Percentiles rank a stretch among this genome's conserved stretches.
phyloP scores from a whole-genome alignment of 2,113 vertebrate genomes.

The Tonatia bakeri region DNA sequence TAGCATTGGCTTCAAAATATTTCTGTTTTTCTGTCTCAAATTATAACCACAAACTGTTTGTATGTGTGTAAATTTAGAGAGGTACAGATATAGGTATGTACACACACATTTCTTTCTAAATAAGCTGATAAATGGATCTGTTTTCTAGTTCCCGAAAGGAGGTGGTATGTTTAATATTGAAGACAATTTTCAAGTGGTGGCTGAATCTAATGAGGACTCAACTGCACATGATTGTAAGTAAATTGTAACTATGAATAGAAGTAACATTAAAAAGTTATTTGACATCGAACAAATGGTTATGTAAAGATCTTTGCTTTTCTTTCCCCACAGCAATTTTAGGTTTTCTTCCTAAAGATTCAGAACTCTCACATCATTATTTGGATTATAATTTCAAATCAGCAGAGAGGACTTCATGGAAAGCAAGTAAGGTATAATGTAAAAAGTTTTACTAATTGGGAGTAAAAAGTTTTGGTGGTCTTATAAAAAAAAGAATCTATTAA shows the following conservation, averaged over 20 bases:
- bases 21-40: no score
- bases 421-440: constrained; percentile 67
- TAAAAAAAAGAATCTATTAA: neutral
- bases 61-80: neutral
- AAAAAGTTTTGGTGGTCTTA: neutral
- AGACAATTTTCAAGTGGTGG: constrained; percentile 31
- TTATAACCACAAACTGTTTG: neutral
- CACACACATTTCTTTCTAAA: neutral
- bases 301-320: constrained; percentile 16
- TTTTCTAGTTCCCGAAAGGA: constrained; percentile 61
- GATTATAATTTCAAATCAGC: neutral
- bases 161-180: neutral
- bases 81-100: neutral
- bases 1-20: no score
- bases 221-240: constrained; percentile 13
- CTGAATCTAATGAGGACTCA: neutral
- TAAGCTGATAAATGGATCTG: neutral
- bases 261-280: neutral
- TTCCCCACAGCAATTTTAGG: neutral
- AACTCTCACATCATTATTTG: neutral
- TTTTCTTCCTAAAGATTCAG: neutral
- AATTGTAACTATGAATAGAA: constrained; percentile 53
- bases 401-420: constrained; percentile 52
- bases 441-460: neutral
- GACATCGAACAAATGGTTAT: neutral